A percentile compares a stretch with the other conserved stretches of the same genome.
These are phyloP conservation scores for Drosophila saltans DNA, from an alignment of 1,140 invertebrate genomes.

Conservation along the genomic window DNA sequence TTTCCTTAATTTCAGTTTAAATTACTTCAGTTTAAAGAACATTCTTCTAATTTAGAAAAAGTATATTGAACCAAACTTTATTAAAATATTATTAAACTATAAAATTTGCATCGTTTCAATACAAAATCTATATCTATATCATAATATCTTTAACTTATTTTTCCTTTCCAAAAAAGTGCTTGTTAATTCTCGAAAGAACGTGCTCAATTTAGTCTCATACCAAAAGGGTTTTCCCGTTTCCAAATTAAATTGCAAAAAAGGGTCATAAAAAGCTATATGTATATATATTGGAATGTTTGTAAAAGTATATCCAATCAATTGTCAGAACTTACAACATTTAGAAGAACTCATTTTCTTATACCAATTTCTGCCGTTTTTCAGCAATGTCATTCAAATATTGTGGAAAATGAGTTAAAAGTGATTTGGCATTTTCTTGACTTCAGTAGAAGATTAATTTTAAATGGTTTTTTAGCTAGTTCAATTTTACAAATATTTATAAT, in stretches of 20 bases:
- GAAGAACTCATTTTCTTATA: background rate
- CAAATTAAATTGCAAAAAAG: slow-evolving; percentile 10
- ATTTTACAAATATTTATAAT: too few relatives aligned
- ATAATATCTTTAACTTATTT: too few relatives aligned
- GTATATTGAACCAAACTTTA: too few relatives aligned
- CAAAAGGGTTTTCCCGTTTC: background rate
- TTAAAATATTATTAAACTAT: too few relatives aligned
- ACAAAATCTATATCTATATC: too few relatives aligned
- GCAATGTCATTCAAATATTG: background rate
- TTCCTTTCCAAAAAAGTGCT: too few relatives aligned
- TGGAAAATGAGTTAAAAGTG: slow-evolving; percentile 8
- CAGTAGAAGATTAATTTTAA: background rate
- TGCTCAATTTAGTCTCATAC: background rate
- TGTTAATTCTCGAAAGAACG: background rate
- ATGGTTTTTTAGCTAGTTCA: background rate
- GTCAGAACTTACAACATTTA: background rate
- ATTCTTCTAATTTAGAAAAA: too few relatives aligned
- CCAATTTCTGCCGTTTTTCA: background rate
- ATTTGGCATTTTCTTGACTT: slow-evolving; percentile 1
- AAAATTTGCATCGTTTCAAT: too few relatives aligned
- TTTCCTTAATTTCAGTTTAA: too few relatives aligned
- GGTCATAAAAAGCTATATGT: background rate
- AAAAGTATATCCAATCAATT: background rate
- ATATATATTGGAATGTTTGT: background rate
- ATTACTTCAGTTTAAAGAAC: too few relatives aligned